These are phyloP conservation scores for Corythornis vintsioides DNA, from an alignment of 2,113 vertebrate genomes.

Conservation along the genomic window DNA sequence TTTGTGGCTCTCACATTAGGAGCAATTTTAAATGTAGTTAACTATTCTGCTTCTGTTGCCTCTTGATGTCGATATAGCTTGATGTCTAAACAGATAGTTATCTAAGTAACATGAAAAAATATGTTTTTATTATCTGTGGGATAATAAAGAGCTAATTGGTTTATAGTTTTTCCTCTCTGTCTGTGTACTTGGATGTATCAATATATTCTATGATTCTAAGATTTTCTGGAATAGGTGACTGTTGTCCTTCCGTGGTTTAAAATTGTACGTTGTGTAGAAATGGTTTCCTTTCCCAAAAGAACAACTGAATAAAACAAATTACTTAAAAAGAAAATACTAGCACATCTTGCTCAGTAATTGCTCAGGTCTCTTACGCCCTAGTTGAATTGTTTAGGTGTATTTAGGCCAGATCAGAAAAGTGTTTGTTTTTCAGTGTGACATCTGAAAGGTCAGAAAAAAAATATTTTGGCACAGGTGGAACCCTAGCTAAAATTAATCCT, in stretches of 20 bases:
- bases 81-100: not conserved
- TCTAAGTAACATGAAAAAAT: not conserved
- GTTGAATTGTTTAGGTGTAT: not conserved
- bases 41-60: slow-evolving; percentile 13
- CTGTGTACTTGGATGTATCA: not conserved
- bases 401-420: slow-evolving; percentile 15
- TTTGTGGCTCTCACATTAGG: not conserved
- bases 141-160: not conserved
- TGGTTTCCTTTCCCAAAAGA: rapidly evolving
- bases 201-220: not conserved
- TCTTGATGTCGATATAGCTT: not conserved
- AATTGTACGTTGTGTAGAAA: not conserved
- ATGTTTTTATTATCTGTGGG: not conserved
- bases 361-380: not conserved
- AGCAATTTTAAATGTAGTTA: slow-evolving; percentile 1
- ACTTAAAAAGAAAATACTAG: not conserved
- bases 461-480: not conserved
- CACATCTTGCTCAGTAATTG: not conserved
- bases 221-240: not conserved
- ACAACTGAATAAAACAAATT: not conserved
- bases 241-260: not conserved
- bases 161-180: not conserved
- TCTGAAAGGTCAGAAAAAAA: not conserved
- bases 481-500: not conserved
- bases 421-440: not conserved